phyloP scores from a whole-genome alignment of 64 coral and sea anemone species.

The Astreopora myriophthalma region DNA sequence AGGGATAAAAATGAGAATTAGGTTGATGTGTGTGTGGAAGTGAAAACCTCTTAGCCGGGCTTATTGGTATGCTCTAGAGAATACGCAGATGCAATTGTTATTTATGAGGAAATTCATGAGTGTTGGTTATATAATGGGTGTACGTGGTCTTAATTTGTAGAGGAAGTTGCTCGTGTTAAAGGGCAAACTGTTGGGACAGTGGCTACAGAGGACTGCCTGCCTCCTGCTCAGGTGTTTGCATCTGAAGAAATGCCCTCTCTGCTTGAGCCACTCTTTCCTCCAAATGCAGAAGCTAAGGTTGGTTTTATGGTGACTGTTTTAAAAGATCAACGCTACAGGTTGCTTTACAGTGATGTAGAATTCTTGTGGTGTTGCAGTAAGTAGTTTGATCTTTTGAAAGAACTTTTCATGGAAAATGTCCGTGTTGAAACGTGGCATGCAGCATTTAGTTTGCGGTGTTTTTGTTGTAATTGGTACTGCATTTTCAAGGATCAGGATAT shows the following conservation, averaged over 20 bases:
- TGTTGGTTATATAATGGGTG: background rate
- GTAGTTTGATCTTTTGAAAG: too few relatives aligned
- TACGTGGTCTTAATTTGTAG: conserved; percentile 37
- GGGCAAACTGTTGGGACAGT: conserved; percentile 71
- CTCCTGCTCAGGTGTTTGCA: conserved; percentile 81
- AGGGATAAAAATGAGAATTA: too few relatives aligned
- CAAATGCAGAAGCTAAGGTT: conserved; percentile 84
- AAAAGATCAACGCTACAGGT: background rate
- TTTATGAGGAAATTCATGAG: background rate
- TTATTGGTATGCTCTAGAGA: too few relatives aligned
- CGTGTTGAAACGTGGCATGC: too few relatives aligned
- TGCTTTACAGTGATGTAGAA: background rate
- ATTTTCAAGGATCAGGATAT: too few relatives aligned
- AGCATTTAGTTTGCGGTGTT: too few relatives aligned
- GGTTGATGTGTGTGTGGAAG: too few relatives aligned
- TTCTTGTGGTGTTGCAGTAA: background rate
- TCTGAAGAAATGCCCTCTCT: conserved; percentile 66
- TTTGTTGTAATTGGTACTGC: too few relatives aligned
- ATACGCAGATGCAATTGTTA: too few relatives aligned
- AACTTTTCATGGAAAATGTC: too few relatives aligned
- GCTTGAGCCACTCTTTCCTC: conserved; percentile 90
- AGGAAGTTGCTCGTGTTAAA: conserved; percentile 80
- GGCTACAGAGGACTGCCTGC: conserved; percentile 90
- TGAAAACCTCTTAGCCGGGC: too few relatives aligned
- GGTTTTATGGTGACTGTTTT: background rate